Percentiles rank a stretch among this genome's conserved stretches.
Evolutionary conservation across 2,113 vertebrate genomes (phyloP).

Genomic region (Oreocharis arfaki): DNA sequence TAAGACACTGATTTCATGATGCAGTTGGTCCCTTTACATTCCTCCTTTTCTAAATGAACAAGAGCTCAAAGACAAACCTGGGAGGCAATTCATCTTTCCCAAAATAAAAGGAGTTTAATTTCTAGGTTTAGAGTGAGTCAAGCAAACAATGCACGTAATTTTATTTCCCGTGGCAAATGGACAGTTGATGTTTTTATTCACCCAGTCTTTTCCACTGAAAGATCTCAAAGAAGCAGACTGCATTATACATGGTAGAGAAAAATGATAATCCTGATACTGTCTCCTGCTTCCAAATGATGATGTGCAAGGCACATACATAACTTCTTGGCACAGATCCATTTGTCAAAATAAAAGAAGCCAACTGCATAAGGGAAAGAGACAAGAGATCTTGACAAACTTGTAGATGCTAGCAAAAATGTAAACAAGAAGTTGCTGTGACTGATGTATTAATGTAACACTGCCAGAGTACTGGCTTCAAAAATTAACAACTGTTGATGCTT

Average conservation of each 20-base stretch:
- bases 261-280: neutral
- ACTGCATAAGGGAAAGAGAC: neutral
- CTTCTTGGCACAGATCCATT: slow-evolving; percentile 12
- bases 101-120: neutral
- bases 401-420: neutral
- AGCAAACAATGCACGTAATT: neutral
- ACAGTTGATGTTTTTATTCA: neutral
- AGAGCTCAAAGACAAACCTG: neutral
- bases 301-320: neutral
- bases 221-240: neutral
- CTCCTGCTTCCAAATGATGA: slow-evolving; percentile 18
- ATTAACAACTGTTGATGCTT: slow-evolving; percentile 30
- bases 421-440: slow-evolving; percentile 2
- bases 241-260: slow-evolving; percentile 29
- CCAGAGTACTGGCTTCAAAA: neutral
- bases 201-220: neutral
- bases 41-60: neutral
- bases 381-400: slow-evolving; percentile 15
- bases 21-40: neutral
- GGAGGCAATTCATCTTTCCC: neutral
- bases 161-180: slow-evolving; percentile 1
- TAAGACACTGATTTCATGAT: neutral
- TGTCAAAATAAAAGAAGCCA: slow-evolving; percentile 30
- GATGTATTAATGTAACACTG: neutral
- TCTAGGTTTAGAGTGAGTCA: neutral